Evolutionary conservation across 2,797 vertebrate species (phyloP).

Genomic region (Pogoniulus pusillus): DNA sequence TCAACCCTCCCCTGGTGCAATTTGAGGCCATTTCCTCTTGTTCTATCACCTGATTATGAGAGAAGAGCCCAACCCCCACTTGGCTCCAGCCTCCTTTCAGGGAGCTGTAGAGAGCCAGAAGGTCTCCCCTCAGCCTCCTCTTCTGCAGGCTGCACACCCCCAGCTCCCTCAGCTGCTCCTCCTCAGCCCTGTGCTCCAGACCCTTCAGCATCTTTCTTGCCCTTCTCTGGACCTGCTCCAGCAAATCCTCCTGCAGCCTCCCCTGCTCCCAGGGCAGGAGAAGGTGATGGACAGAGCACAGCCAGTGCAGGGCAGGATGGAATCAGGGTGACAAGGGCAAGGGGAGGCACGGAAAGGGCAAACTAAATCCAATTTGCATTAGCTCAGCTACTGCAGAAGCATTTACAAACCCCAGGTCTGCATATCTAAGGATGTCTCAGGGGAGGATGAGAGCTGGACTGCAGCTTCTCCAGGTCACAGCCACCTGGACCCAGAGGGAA

Average conservation of each 20-base stretch:
- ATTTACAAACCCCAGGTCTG: neutral
- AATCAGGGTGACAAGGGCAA: neutral
- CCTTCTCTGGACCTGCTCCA: too few relatives aligned
- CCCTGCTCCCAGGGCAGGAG: neutral
- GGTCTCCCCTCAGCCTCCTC: too few relatives aligned
- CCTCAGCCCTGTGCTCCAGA: too few relatives aligned
- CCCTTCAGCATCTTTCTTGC: too few relatives aligned
- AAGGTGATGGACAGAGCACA: neutral
- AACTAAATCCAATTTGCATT: neutral
- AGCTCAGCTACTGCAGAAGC: neutral
- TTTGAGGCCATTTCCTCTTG: too few relatives aligned
- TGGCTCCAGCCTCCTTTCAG: too few relatives aligned
- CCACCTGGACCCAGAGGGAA: neutral
- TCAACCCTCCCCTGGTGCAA: too few relatives aligned
- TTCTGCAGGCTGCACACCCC: too few relatives aligned
- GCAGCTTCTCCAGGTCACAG: neutral
- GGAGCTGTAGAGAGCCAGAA: too few relatives aligned
- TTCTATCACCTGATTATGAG: too few relatives aligned
- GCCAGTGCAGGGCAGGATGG: fast-evolving
- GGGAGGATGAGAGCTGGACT: neutral
- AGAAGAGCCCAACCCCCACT: too few relatives aligned
- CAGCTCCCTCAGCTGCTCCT: too few relatives aligned
- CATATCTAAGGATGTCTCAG: neutral
- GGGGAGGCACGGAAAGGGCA: neutral
- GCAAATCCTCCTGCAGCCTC: neutral